Evolutionary conservation across 2,113 vertebrate species (phyloP).

Genomic region (Orientallactaga bullata): DNA sequence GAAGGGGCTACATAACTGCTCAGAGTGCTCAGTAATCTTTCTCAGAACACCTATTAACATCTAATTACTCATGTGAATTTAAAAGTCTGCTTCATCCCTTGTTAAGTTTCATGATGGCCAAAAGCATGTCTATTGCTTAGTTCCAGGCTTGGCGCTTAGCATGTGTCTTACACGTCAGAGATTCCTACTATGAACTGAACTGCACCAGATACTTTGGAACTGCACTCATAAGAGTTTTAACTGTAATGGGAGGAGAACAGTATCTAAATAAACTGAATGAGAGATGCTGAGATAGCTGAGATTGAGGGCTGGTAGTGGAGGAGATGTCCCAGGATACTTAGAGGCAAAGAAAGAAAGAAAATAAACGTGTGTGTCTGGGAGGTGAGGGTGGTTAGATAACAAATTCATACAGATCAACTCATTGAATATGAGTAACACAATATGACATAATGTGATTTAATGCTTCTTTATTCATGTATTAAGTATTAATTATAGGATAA

Average conservation of each 20-base stretch:
- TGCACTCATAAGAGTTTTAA: background rate
- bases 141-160: background rate
- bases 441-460: background rate
- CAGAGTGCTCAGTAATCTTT: constrained; percentile 9
- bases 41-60: constrained; percentile 22
- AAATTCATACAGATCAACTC: background rate
- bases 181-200: background rate
- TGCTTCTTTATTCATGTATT: background rate
- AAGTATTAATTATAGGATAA: background rate
- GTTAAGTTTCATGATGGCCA: background rate
- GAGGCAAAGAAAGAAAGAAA: background rate
- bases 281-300: background rate
- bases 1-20: background rate
- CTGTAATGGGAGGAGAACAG: background rate
- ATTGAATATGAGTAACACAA: background rate
- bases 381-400: background rate
- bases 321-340: background rate
- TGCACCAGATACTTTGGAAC: background rate
- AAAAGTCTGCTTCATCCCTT: background rate
- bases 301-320: background rate
- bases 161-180: background rate
- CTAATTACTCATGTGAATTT: constrained; percentile 1
- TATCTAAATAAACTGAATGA: background rate
- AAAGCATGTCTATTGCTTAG: background rate
- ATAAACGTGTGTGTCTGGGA: background rate